Percentiles rank a stretch among this genome's conserved stretches.
These are phyloP conservation scores for Rhagoletis zephyria DNA, from an alignment of 1,140 invertebrate genomes.

Conservation along the genomic window DNA sequence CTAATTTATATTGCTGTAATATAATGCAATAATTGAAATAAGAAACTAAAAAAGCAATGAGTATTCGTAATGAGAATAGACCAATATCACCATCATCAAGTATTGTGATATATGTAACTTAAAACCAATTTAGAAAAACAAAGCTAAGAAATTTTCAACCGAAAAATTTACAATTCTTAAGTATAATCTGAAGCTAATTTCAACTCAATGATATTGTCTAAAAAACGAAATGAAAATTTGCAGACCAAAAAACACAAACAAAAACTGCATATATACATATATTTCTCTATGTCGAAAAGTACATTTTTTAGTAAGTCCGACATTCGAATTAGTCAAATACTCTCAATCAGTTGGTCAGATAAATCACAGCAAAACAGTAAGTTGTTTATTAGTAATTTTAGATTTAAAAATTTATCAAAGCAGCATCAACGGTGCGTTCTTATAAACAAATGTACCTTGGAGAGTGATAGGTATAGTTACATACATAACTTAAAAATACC, in stretches of 20 bases:
- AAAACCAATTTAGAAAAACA: slow-evolving; percentile 10
- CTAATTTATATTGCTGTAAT: slow-evolving; percentile 7
- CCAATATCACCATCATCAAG: slow-evolving; percentile 49
- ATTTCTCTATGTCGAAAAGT: neutral
- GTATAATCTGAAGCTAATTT: neutral
- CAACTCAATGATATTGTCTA: neutral
- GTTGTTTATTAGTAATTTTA: neutral
- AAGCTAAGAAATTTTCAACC: neutral
- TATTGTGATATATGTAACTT: slow-evolving; percentile 49
- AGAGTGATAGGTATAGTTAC: too few species aligned
- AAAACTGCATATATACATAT: neutral
- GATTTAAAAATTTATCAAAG: neutral
- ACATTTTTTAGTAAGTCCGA: slow-evolving; percentile 9
- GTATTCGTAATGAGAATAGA: slow-evolving; percentile 11
- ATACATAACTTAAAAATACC: neutral
- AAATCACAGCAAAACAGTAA: neutral
- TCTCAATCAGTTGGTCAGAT: neutral
- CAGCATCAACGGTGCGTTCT: neutral
- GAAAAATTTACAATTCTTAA: neutral
- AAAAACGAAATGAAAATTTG: neutral
- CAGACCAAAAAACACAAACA: neutral
- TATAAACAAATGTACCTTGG: too few species aligned
- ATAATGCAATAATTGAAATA: slow-evolving; percentile 29
- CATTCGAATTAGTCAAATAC: neutral
- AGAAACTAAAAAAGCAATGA: slow-evolving; percentile 40